Conservation (phyloP, 2,888 invertebrate species). For the Drosophila tripunctata region DNA sequence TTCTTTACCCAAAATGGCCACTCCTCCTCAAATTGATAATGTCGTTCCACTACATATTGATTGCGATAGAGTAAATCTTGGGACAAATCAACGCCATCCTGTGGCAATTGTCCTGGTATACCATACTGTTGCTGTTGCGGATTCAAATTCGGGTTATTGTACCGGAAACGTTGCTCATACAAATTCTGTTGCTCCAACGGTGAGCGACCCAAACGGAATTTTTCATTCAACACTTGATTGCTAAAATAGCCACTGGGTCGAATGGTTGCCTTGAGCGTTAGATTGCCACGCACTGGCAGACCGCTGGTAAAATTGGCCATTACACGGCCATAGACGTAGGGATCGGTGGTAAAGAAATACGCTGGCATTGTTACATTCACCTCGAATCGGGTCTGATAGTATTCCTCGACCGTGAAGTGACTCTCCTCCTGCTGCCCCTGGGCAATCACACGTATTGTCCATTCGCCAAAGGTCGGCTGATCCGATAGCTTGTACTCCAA, state of each 20-base stretch:
- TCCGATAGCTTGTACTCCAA: constrained; percentile 95
- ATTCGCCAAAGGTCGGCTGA: constrained; percentile 96
- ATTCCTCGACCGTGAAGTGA: constrained; percentile 95
- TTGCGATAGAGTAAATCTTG: constrained; percentile 84
- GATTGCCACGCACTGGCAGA: constrained; percentile 94
- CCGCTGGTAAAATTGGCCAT: constrained; percentile 98
- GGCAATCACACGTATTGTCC: constrained; percentile 95
- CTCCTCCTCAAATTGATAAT: constrained; percentile 92
- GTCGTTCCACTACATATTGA: constrained; percentile 88
- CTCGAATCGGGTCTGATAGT: constrained; percentile 97
- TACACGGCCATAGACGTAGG: constrained; percentile 92
- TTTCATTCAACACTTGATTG: constrained; percentile 86
- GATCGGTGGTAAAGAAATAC: constrained; percentile 95
- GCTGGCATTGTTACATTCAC: constrained; percentile 98
- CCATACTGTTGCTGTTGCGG: constrained; percentile 57
- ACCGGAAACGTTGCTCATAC: constrained; percentile 67
- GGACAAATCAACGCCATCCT: constrained; percentile 62
- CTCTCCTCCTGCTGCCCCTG: constrained; percentile 95
- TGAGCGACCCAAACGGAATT: constrained; percentile 84
- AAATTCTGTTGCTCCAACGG: constrained; percentile 71
- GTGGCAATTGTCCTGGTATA: constrained; percentile 49
- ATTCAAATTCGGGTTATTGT: constrained; percentile 69
- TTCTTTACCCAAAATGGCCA: constrained; percentile 92
- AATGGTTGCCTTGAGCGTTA: constrained; percentile 92
- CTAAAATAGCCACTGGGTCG: constrained; percentile 88